Evolutionary conservation across 2,113 vertebrate species (phyloP).

Genomic region (Callocephalon fimbriatum): DNA sequence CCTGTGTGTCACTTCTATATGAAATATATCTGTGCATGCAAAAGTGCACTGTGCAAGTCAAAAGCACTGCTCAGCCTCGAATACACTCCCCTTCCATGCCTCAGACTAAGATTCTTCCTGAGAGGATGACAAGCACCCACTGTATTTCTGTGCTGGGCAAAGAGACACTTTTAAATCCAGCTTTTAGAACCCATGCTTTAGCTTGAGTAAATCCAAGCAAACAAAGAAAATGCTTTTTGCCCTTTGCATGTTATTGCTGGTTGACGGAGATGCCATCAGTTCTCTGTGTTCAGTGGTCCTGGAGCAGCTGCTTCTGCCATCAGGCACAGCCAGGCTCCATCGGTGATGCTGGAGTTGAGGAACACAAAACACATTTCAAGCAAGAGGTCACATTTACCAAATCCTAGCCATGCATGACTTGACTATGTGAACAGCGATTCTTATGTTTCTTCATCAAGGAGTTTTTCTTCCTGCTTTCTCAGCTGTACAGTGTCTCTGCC

Average conservation of each 20-base stretch:
- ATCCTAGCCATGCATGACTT: conserved; percentile 58
- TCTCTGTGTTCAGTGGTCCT: neutral
- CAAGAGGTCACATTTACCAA: conserved; percentile 55
- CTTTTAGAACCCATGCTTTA: neutral
- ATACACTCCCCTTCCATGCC: neutral
- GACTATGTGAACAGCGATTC: conserved; percentile 27
- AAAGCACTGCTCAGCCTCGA: neutral
- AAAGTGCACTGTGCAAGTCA: neutral
- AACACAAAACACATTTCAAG: conserved; percentile 53
- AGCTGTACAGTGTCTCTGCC: conserved; percentile 57
- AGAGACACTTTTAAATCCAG: neutral
- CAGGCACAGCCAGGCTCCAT: neutral
- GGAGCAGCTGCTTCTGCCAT: conserved; percentile 16
- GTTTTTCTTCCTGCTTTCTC: conserved; percentile 61
- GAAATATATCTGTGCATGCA: neutral
- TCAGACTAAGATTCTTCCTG: neutral
- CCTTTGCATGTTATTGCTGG: neutral
- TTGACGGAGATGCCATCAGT: neutral
- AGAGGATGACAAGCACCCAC: neutral
- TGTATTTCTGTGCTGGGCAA: neutral
- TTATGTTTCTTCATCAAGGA: conserved; percentile 67
- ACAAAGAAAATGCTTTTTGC: neutral
- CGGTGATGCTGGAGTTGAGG: neutral
- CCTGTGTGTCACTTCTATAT: no score
- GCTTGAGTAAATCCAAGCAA: neutral